phyloP scores from a whole-genome alignment of 2,888 invertebrate species.

The Selenia dentaria region DNA sequence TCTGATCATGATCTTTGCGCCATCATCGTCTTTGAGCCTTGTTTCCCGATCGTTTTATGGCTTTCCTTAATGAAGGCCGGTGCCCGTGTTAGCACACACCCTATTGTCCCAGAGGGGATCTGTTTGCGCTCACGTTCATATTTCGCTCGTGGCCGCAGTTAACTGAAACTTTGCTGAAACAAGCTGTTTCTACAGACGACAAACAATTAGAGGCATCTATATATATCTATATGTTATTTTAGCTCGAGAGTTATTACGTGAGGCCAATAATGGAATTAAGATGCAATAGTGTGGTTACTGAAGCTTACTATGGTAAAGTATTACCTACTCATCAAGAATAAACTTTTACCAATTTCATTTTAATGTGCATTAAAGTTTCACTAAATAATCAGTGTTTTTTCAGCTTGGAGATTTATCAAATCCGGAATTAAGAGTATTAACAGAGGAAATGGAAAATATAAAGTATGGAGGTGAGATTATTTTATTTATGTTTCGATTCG shows the following conservation, averaged over 20 bases:
- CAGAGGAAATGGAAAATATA: constrained; percentile 96
- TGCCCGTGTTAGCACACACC: constrained; percentile 50
- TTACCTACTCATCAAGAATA: too few relatives aligned
- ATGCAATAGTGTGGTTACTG: too few relatives aligned
- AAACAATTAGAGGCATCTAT: constrained; percentile 42
- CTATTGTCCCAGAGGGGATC: constrained; percentile 59
- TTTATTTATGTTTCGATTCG: too few relatives aligned
- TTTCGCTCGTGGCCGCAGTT: constrained; percentile 53
- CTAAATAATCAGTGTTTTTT: constrained; percentile 58
- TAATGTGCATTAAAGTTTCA: too few relatives aligned
- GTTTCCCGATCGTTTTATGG: constrained; percentile 68
- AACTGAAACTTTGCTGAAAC: constrained; percentile 55
- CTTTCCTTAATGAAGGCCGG: constrained; percentile 65
- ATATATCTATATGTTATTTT: constrained; percentile 22
- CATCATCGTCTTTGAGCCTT: constrained; percentile 42
- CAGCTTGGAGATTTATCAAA: constrained; percentile 97
- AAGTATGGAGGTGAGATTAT: constrained; percentile 92
- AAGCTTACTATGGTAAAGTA: too few relatives aligned
- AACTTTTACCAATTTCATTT: too few relatives aligned
- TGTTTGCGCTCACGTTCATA: constrained; percentile 66
- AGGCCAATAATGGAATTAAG: too few relatives aligned
- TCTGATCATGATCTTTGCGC: constrained; percentile 34
- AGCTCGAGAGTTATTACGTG: constrained; percentile 12
- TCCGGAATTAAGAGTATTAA: constrained; percentile 94
- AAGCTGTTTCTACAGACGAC: constrained; percentile 50